A percentile compares a stretch with the other conserved stretches of the same genome.
These are phyloP conservation scores for Apis florea DNA, from an alignment of 1,140 invertebrate genomes.

Conservation along the genomic window DNA sequence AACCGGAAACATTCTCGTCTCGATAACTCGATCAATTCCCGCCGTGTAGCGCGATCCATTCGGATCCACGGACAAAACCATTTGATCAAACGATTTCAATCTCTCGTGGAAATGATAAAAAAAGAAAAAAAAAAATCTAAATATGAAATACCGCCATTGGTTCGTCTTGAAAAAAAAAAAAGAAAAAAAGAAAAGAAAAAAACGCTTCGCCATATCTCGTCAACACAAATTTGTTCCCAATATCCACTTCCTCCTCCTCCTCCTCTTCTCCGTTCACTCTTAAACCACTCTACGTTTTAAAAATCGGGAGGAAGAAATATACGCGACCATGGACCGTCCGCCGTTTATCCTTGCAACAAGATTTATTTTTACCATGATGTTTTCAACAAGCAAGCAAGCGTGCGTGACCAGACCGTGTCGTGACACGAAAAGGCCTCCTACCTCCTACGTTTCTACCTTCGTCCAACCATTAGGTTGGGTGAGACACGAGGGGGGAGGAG, in stretches of 20 bases:
- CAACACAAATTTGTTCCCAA: no score
- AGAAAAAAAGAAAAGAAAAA: no score
- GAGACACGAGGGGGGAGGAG: no score
- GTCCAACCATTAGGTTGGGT: slow-evolving; percentile 28
- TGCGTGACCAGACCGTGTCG: slow-evolving; percentile 58
- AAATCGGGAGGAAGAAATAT: neutral
- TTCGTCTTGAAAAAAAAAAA: neutral
- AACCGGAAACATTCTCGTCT: slow-evolving; percentile 29
- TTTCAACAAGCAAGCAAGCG: slow-evolving; percentile 34
- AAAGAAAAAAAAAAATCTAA: neutral
- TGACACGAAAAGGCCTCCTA: slow-evolving; percentile 56
- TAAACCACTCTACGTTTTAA: no score
- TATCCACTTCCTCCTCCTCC: no score
- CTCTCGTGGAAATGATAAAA: neutral
- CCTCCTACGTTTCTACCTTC: slow-evolving; percentile 20
- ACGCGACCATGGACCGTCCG: neutral
- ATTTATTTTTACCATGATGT: slow-evolving; percentile 31
- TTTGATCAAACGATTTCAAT: slow-evolving; percentile 6
- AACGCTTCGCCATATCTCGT: no score
- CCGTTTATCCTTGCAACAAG: neutral
- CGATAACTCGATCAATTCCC: slow-evolving; percentile 39
- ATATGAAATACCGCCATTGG: neutral
- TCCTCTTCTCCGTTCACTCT: no score
- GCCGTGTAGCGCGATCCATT: slow-evolving; percentile 15
- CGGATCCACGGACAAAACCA: neutral